Percentiles rank a stretch among this genome's conserved stretches.
phyloP scores from a whole-genome alignment of 2,113 vertebrate species.

The Camelus bactrianus region DNA sequence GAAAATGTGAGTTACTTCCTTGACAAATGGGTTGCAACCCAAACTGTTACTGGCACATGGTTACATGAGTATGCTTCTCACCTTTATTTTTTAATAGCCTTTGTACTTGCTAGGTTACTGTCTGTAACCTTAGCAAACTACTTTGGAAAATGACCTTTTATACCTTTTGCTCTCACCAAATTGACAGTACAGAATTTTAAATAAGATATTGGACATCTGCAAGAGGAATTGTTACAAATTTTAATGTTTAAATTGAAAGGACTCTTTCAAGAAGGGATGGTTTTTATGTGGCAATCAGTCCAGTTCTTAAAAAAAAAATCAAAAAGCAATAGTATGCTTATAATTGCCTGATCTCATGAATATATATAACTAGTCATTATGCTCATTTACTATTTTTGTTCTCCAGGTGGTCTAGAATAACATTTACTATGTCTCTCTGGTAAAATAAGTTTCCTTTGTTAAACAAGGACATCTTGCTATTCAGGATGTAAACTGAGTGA shows the following conservation, averaged over 20 bases:
- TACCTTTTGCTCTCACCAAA: conserved; percentile 16
- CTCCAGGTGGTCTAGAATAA: conserved; percentile 55
- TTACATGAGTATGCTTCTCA: not conserved
- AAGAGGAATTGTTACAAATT: conserved; percentile 60
- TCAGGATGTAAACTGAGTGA: conserved; percentile 34
- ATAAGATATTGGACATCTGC: conserved; percentile 27
- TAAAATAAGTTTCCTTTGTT: conserved; percentile 66
- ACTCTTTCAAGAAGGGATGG: conserved; percentile 60
- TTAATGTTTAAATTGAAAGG: conserved; percentile 66
- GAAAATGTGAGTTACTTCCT: conserved; percentile 43
- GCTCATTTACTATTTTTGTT: conserved; percentile 58
- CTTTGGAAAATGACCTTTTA: conserved; percentile 58
- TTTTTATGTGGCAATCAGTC: conserved; percentile 76
- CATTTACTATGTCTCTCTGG: conserved; percentile 38
- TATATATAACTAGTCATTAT: conserved; percentile 61
- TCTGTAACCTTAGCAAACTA: conserved; percentile 45
- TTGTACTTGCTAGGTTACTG: conserved; percentile 43
- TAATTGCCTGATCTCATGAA: conserved; percentile 73
- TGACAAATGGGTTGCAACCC: not conserved
- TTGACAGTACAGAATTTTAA: conserved; percentile 59
- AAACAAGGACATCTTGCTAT: conserved; percentile 23
- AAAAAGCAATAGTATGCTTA: conserved; percentile 65
- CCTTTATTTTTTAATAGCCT: conserved; percentile 42
- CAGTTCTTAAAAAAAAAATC: conserved; percentile 69
- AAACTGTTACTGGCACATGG: not conserved